Percentiles rank a stretch among this genome's conserved stretches.
phyloP scores from a whole-genome alignment of 2,113 vertebrate species.

The Neotoma lepida region DNA sequence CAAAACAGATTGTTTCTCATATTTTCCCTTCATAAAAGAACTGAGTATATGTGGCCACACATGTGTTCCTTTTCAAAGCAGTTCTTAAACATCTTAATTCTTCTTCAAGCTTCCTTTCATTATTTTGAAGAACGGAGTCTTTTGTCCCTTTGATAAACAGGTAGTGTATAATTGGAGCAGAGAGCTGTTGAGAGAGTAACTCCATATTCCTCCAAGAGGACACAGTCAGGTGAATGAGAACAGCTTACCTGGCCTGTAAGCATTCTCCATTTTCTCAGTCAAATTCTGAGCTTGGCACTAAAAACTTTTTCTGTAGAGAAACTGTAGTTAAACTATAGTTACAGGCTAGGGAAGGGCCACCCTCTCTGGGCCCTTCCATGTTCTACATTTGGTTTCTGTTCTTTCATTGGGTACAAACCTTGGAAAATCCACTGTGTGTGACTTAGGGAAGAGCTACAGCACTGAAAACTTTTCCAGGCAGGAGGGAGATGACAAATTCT shows the following conservation, averaged over 20 bases:
- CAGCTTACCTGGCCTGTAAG: not conserved
- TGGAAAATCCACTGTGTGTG: not conserved
- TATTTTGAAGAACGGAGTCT: not conserved
- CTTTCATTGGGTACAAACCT: not conserved
- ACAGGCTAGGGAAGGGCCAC: not conserved
- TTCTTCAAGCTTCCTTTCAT: not conserved
- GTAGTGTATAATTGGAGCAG: not conserved
- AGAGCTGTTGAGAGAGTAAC: not conserved
- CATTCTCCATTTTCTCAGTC: not conserved
- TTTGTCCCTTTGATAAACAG: not conserved
- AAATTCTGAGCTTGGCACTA: not conserved
- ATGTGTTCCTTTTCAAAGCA: not conserved
- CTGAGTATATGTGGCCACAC: not conserved
- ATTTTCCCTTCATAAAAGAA: not conserved
- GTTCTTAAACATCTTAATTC: slow-evolving; percentile 40
- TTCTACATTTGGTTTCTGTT: not conserved
- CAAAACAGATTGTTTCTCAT: not conserved
- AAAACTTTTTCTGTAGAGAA: not conserved
- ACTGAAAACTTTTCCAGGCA: not conserved
- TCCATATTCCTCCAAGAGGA: not conserved
- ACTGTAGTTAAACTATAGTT: too few relatives aligned
- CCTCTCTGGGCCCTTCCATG: not conserved
- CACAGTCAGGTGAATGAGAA: not conserved
- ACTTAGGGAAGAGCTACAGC: not conserved
- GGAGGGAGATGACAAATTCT: not conserved